Base-by-base conservation (phyloP, 2,797 vertebrate genomes). In the Antrozous pallidus region DNA sequence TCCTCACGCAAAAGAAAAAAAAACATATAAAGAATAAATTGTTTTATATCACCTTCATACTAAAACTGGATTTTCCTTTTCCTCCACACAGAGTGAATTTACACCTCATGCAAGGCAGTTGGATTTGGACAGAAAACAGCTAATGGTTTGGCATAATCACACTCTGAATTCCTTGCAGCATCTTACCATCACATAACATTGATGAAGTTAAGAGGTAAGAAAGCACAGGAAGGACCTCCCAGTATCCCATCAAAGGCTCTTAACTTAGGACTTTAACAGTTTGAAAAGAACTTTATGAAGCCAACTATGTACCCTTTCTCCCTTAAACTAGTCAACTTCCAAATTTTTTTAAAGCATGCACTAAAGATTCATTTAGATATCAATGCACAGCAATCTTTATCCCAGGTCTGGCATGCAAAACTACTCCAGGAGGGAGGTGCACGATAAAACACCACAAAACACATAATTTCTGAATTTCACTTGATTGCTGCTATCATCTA, bases 241-340 rank as follows among this genome's bases (percentile, higher is more conserved):
- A 71, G 11, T 1, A 38, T 31, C 45, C 9, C 84, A 96, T 90
- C 67, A 11, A 63, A 95, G 93, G 90, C 73, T 96, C 90, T 89
- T 31, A 3, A 94, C 80, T 88, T 71, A 38, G 73, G 88, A 95
- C 63, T 96, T 95, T 92, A 96, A 95, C 94, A 97, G 75, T 24
- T 11, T 88, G 63, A 38, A 12, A 75, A 96, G 89, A 95, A 61
- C 91, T 87, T 92, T 49, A 80, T 84, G 67, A 75, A 47, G 31
- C 82, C 74, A 95, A 94, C 61, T 85, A 67, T n/a, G 54, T 45
- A 93, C n/a, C 40, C 45, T 51, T 58, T 45, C 90, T 96, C 93
- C 97, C 96, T 91, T 94, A 97, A 97, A 92, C 94, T 93, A 97
- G 91, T 80, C 86, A 51, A 90, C 87, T 96, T 96, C 93, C 93